Conservation (phyloP, 35 echinoderm and acorn worm species). For the Ophioderma brevispina region DNA sequence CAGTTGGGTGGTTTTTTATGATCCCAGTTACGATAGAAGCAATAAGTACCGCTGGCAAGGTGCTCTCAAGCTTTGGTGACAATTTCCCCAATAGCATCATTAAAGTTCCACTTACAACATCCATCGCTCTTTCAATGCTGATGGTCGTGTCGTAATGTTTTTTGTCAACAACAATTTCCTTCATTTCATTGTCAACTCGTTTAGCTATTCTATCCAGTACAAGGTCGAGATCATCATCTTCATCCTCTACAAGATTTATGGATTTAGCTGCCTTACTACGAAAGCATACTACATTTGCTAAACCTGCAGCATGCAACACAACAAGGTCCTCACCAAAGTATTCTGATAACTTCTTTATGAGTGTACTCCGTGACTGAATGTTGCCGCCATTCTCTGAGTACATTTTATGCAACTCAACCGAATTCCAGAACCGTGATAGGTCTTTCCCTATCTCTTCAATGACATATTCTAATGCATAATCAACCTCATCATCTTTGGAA, state of each 20-base stretch:
- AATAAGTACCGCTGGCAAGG: constrained; percentile 51
- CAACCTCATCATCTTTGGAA: neutral
- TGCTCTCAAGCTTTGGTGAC: neutral
- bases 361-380: neutral
- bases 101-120: constrained; percentile 25
- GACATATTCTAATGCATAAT: neutral
- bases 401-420: constrained; percentile 51
- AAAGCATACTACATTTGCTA: constrained; percentile 45
- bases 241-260: constrained; percentile 1
- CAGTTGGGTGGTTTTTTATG: constrained; percentile 44
- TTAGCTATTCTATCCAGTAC: constrained; percentile 37
- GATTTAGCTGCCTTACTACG: neutral
- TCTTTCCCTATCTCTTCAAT: constrained; percentile 15
- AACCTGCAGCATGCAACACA: constrained; percentile 44
- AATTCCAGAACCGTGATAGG: constrained; percentile 57
- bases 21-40: constrained; percentile 57
- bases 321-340: constrained; percentile 55
- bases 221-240: constrained; percentile 59
- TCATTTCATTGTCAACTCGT: constrained; percentile 43
- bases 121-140: neutral
- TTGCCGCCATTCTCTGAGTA: constrained; percentile 47
- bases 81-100: constrained; percentile 15
- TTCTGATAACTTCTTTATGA: constrained; percentile 53
- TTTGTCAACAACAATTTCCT: constrained; percentile 11
- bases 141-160: constrained; percentile 34